phyloP scores from a whole-genome alignment of 35 echinoderm and acorn worm species.

The Apostichopus californicus region DNA sequence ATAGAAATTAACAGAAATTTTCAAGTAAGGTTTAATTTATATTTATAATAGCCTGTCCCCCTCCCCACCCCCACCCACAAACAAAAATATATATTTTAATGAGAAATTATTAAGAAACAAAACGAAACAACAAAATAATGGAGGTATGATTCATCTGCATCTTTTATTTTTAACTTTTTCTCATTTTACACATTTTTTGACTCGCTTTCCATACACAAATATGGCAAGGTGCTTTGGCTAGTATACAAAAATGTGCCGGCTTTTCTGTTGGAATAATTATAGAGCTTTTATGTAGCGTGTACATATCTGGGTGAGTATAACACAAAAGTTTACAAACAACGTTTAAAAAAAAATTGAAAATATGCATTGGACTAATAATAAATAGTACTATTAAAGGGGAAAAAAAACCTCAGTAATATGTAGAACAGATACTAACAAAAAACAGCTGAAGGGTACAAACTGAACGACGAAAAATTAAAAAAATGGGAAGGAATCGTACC shows the following conservation, averaged over 20 bases:
- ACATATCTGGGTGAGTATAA: background rate
- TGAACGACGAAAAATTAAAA: background rate
- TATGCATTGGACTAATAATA: constrained; percentile 24
- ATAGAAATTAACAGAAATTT: no score
- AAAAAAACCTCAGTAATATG: no score
- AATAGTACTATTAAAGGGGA: background rate
- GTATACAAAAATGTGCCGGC: constrained; percentile 22
- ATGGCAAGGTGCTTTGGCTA: constrained; percentile 47
- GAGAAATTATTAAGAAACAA: no score
- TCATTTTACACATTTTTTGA: constrained; percentile 15
- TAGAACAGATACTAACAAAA: background rate
- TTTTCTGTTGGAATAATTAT: background rate
- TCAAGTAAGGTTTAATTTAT: no score
- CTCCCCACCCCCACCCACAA: no score
- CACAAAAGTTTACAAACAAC: no score
- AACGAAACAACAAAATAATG: background rate
- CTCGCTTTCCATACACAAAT: constrained; percentile 40
- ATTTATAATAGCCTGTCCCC: no score
- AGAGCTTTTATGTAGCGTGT: background rate
- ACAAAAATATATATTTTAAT: no score
- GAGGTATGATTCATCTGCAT: background rate
- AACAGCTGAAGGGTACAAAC: background rate
- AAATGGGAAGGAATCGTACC: background rate
- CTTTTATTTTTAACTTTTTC: constrained; percentile 9
- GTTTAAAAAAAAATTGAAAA: background rate